phyloP scores from a whole-genome alignment of 2,888 invertebrate species.

The Xanthostigma xanthostigma region DNA sequence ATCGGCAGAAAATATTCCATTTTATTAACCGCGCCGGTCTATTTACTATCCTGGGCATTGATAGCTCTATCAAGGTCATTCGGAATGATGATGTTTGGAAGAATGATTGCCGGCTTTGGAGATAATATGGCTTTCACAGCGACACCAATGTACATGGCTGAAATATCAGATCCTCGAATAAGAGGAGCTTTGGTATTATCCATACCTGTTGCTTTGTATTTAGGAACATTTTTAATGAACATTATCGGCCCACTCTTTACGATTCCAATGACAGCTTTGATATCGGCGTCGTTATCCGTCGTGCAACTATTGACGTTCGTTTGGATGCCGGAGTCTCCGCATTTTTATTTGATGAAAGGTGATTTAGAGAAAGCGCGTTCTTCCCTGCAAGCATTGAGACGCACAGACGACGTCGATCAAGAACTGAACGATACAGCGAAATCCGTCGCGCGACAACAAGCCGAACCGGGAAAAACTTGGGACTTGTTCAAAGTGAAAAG shows the following conservation, averaged over 20 bases:
- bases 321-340: conserved; percentile 13
- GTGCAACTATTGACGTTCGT: conserved; percentile 8
- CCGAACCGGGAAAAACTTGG: conserved; percentile 30
- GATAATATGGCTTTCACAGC: too few relatives aligned
- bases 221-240: conserved; percentile 5
- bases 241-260: conserved; percentile 4
- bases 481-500: conserved; percentile 38
- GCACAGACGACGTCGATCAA: conserved; percentile 16
- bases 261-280: conserved; percentile 1
- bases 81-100: too few relatives aligned
- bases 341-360: conserved; percentile 11
- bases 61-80: too few relatives aligned
- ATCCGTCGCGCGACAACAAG: conserved; percentile 21
- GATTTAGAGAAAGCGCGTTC: conserved; percentile 14
- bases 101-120: too few relatives aligned
- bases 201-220: not conserved
- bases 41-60: too few relatives aligned
- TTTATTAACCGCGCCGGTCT: too few relatives aligned
- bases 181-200: too few relatives aligned
- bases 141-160: too few relatives aligned
- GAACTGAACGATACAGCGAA: conserved; percentile 16
- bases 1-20: too few relatives aligned
- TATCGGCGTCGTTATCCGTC: conserved; percentile 8
- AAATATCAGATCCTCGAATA: too few relatives aligned
- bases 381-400: conserved; percentile 17